Evolutionary conservation across 2,888 invertebrate species (phyloP).

Genomic region (Yponomeuta malinellus): DNA sequence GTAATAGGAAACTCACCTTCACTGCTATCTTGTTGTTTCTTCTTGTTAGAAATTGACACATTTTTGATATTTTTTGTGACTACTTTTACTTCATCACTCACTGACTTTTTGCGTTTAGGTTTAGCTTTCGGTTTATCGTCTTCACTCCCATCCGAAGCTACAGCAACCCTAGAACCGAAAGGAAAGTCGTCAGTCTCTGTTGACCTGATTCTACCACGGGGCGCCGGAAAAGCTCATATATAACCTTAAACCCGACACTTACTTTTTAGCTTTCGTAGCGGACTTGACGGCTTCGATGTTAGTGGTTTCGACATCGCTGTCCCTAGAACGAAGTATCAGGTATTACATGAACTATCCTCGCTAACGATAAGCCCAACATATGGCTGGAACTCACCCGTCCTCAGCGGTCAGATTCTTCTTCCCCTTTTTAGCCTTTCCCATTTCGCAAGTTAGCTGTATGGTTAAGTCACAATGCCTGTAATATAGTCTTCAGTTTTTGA

Average conservation of each 20-base stretch:
- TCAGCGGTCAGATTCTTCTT: conserved; percentile 85
- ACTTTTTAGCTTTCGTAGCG: conserved; percentile 62
- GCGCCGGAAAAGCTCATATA: conserved; percentile 18
- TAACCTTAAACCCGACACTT: conserved; percentile 58
- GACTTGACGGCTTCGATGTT: conserved; percentile 58
- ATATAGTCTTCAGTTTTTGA: conserved; percentile 49
- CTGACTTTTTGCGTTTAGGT: conserved; percentile 66
- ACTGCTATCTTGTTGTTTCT: conserved; percentile 58
- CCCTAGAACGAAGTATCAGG: conserved; percentile 63
- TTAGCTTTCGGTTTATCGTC: conserved; percentile 66
- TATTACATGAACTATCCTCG: conserved; percentile 21
- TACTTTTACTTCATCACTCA: conserved; percentile 66
- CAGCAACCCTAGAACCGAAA: conserved; percentile 40
- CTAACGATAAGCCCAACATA: conserved; percentile 40
- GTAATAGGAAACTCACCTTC: conserved; percentile 39
- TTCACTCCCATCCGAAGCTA: conserved; percentile 66
- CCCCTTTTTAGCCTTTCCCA: conserved; percentile 90
- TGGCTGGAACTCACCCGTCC: conserved; percentile 78
- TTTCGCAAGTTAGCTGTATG: conserved; percentile 45
- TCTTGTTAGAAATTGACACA: conserved; percentile 74
- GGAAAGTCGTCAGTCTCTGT: background rate
- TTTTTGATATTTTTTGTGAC: conserved; percentile 76
- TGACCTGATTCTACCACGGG: background rate
- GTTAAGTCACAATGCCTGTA: conserved; percentile 64
- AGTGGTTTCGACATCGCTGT: conserved; percentile 76